Base-by-base conservation (phyloP, 1,140 invertebrate genomes). In the Xylocopa sonorina region DNA sequence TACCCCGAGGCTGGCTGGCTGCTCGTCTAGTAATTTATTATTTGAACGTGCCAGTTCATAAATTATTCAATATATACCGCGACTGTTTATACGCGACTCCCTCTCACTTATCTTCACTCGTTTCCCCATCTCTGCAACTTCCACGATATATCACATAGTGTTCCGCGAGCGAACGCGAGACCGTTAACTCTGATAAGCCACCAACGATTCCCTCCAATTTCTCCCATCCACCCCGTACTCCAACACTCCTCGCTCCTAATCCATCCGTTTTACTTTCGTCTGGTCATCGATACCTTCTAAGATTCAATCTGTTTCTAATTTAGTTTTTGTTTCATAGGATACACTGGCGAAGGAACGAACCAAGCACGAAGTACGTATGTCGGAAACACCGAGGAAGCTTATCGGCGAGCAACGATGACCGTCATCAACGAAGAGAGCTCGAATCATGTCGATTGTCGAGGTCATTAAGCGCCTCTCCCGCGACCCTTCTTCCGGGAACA, bases 401-500 rank as follows among this genome's bases (percentile, higher is more conserved):
- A 80, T 66, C 71, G 60, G 46, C 51, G 60, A 50, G 38, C 43
- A 32, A 57, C 71, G 71, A 51, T 66, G 62, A 75, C 60, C 46
- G 62, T 75, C 62, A 75, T 75, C 78, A 64, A 84, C 82, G 68
- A 85, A 85, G 78, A 71, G 73, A 77, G 73, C 83, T 81, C 46
- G 78, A 73, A 75, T 80, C 60, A 80, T 71, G 72, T 77, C 67
- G 83, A 84, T 85, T 84, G 82, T 67, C 84, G 81, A 85, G 73
- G 78, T 85, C 82, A 84, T 84, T 85, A 83, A 62, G 74, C 55
- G 60, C 55, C 82, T 72, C 83, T 67, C 72, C 82, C 73, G 46
- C 62, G 41, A 29, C 71, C 62, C 78, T 58, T 58, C 78, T 84
- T 85, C 83, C 83, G 83, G 82, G 69, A 66, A 69, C 75, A 29